Evolutionary conservation across 2,888 invertebrate genomes (phyloP).

Genomic region (Drosophila meridiana): DNA sequence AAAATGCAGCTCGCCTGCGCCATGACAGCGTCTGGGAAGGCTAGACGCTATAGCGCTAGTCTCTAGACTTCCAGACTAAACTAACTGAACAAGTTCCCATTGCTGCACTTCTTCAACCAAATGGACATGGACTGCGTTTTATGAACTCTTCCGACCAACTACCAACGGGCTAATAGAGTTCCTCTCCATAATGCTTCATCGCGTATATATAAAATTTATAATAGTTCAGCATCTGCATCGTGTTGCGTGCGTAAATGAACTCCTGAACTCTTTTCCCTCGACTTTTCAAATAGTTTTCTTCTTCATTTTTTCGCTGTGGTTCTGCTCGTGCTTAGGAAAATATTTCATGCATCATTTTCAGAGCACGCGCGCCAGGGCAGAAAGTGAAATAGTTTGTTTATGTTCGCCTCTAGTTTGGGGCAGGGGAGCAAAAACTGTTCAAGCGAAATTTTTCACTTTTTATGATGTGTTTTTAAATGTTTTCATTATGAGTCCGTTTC

Average conservation of each 20-base stretch:
- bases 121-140: conserved; percentile 43
- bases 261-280: conserved; percentile 38
- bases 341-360: conserved; percentile 61
- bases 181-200: conserved; percentile 14
- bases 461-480: conserved; percentile 79
- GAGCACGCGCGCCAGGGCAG: conserved; percentile 15
- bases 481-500: conserved; percentile 70
- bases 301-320: neutral
- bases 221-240: conserved; percentile 33
- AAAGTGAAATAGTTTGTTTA: conserved; percentile 65
- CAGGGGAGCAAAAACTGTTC: conserved; percentile 17
- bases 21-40: conserved; percentile 20
- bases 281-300: conserved; percentile 5
- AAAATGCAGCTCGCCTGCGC: conserved; percentile 53
- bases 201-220: conserved; percentile 43
- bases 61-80: conserved; percentile 34
- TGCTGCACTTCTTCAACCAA: conserved; percentile 8
- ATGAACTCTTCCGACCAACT: conserved; percentile 44
- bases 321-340: conserved; percentile 44
- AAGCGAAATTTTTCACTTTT: conserved; percentile 39
- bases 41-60: conserved; percentile 2
- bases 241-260: conserved; percentile 54
- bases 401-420: conserved; percentile 56
- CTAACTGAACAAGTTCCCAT: conserved; percentile 31
- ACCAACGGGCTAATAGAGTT: conserved; percentile 6